A percentile compares a stretch with the other conserved stretches of the same genome.
phyloP scores from a whole-genome alignment of 2,113 vertebrate species.

The Piprites chloris region DNA sequence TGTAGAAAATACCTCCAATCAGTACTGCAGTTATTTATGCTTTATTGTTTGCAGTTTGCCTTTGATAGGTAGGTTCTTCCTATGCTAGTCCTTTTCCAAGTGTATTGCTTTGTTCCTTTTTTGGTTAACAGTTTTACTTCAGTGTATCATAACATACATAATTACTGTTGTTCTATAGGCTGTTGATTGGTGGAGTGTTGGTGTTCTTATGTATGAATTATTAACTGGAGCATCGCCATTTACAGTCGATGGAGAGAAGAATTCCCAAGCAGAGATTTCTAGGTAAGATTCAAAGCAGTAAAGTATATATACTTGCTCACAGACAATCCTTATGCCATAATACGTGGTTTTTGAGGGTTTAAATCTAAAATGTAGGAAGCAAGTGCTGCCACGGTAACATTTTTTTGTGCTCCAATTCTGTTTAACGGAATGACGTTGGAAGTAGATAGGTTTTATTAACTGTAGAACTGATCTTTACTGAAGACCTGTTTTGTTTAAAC shows the following conservation, averaged over 20 bases:
- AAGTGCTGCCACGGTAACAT: not conserved
- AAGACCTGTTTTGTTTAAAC: not conserved
- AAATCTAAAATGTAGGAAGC: not conserved
- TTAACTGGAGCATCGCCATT: slow-evolving; percentile 97
- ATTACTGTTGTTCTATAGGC: slow-evolving; percentile 77
- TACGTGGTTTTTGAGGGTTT: not conserved
- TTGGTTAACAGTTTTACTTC: not conserved
- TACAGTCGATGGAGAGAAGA: slow-evolving; percentile 95
- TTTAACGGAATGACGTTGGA: not conserved
- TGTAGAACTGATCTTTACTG: not conserved
- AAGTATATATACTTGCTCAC: not conserved
- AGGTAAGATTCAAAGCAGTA: slow-evolving; percentile 76
- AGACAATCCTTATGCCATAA: not conserved
- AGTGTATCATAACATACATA: not conserved
- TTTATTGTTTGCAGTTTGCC: not conserved
- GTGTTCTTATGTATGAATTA: slow-evolving; percentile 96
- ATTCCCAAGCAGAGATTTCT: slow-evolving; percentile 96
- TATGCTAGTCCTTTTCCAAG: not conserved
- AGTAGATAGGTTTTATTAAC: not conserved
- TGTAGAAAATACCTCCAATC: not conserved
- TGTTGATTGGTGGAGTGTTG: slow-evolving; percentile 99
- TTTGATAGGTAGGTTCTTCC: not conserved
- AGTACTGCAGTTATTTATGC: not conserved
- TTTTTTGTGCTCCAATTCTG: not conserved
- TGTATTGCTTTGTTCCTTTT: not conserved